phyloP scores from a whole-genome alignment of 2,113 vertebrate genomes.

The Mustelus asterias region DNA sequence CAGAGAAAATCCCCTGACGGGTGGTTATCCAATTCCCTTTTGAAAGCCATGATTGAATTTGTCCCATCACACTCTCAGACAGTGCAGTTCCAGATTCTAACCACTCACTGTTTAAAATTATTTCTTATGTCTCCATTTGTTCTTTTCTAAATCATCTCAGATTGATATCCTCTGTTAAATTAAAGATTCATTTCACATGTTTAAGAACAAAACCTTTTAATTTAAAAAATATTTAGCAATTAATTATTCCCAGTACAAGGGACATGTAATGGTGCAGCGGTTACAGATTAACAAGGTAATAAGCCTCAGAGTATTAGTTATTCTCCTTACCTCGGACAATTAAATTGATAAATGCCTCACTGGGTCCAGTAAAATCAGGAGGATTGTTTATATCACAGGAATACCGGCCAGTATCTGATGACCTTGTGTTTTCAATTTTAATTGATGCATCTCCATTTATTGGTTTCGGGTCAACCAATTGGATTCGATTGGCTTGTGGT shows the following conservation, averaged over 20 bases:
- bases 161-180: background rate
- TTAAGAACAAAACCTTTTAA: background rate
- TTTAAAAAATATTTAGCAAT: background rate
- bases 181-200: background rate
- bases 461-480: conserved; percentile 51
- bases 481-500: conserved; percentile 50
- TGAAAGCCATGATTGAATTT: background rate
- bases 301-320: background rate
- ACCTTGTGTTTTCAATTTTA: conserved; percentile 43
- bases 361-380: conserved; percentile 54
- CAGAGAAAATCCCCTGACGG: too few relatives aligned
- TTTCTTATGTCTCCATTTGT: background rate
- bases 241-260: background rate
- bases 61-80: background rate
- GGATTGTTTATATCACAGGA: conserved; percentile 62
- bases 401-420: conserved; percentile 59
- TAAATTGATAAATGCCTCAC: conserved; percentile 54
- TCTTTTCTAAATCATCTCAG: background rate
- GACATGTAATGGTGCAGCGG: background rate
- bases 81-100: background rate
- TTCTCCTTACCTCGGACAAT: conserved; percentile 50
- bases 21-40: background rate
- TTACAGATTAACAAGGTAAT: background rate
- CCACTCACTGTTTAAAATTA: background rate
- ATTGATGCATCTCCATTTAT: conserved; percentile 54